phyloP scores from a whole-genome alignment of 1,140 invertebrate species.

The Bicyclus anynana region DNA sequence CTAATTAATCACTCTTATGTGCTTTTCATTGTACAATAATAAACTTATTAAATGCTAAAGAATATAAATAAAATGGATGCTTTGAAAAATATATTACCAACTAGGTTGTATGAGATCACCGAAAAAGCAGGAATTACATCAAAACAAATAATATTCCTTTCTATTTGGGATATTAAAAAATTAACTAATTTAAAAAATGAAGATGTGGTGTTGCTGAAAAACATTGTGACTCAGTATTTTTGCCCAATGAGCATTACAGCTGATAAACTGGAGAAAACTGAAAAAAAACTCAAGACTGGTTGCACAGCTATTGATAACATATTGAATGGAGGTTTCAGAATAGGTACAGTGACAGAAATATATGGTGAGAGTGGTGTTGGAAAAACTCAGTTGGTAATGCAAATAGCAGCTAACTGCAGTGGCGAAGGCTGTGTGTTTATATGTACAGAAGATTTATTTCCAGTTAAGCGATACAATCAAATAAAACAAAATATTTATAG shows the following conservation, averaged over 20 bases:
- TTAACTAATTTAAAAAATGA: slow-evolving; percentile 44
- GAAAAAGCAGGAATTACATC: slow-evolving; percentile 51
- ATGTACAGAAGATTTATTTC: slow-evolving; percentile 66
- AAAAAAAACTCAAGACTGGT: slow-evolving; percentile 76
- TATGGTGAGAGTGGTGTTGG: slow-evolving; percentile 89
- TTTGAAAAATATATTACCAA: slow-evolving; percentile 43
- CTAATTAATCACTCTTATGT: too few species aligned
- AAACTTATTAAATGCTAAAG: too few species aligned
- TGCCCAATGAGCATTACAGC: slow-evolving; percentile 31
- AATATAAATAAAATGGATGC: slow-evolving; percentile 20
- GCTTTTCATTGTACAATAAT: too few species aligned
- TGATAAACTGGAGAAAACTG: slow-evolving; percentile 23
- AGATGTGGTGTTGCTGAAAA: slow-evolving; percentile 56
- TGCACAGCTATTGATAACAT: slow-evolving; percentile 79
- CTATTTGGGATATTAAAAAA: slow-evolving; percentile 57
- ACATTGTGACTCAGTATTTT: slow-evolving; percentile 33
- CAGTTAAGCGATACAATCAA: slow-evolving; percentile 57
- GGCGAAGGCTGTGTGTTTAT: slow-evolving; percentile 48
- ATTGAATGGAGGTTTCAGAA: slow-evolving; percentile 84
- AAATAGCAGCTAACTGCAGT: slow-evolving; percentile 77
- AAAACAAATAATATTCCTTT: slow-evolving; percentile 52
- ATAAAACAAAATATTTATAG: slow-evolving; percentile 32
- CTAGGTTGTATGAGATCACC: slow-evolving; percentile 46
- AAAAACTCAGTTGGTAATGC: slow-evolving; percentile 91
- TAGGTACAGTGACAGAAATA: slow-evolving; percentile 88